Evolutionary conservation across 2,797 vertebrate species (phyloP).

Genomic region (Melanotaenia pygmaea): DNA sequence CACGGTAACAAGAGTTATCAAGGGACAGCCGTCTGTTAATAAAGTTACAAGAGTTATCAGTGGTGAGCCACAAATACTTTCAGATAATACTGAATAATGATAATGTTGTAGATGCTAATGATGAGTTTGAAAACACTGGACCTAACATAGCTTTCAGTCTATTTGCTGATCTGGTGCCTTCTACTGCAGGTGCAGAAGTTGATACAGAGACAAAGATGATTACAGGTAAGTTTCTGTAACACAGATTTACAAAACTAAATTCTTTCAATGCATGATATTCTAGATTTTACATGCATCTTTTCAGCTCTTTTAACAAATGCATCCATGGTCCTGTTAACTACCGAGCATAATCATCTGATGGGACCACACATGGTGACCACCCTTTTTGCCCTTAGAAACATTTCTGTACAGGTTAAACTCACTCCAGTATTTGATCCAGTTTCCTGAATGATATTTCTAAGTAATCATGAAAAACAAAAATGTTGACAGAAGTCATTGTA

Average conservation of each 20-base stretch:
- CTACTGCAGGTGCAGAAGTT: slow-evolving; percentile 63
- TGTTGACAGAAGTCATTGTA: not conserved
- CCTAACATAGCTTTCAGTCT: not conserved
- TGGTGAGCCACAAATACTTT: slow-evolving; percentile 54
- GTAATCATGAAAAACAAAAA: not conserved
- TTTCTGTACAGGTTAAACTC: slow-evolving; percentile 5
- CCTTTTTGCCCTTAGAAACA: not conserved
- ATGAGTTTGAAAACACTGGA: not conserved
- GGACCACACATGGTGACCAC: slow-evolving; percentile 45
- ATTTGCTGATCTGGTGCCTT: slow-evolving; percentile 10
- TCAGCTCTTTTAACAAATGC: slow-evolving; percentile 32
- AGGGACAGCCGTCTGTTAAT: slow-evolving; percentile 69
- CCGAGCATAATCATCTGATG: slow-evolving; percentile 10
- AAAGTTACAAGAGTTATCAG: slow-evolving; percentile 56
- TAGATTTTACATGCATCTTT: slow-evolving; percentile 20
- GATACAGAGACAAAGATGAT: slow-evolving; percentile 77
- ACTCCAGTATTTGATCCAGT: not conserved
- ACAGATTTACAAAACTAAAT: not conserved
- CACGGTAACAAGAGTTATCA: slow-evolving; percentile 70
- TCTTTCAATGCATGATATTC: not conserved
- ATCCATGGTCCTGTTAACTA: slow-evolving; percentile 5
- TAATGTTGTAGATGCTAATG: not conserved
- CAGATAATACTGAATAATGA: not conserved
- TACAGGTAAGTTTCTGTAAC: slow-evolving; percentile 83
- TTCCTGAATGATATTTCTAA: not conserved